Percentiles rank a stretch among this genome's conserved stretches.
Conservation (phyloP, 2,113 vertebrate species). For the Sphyrna mokarran region DNA sequence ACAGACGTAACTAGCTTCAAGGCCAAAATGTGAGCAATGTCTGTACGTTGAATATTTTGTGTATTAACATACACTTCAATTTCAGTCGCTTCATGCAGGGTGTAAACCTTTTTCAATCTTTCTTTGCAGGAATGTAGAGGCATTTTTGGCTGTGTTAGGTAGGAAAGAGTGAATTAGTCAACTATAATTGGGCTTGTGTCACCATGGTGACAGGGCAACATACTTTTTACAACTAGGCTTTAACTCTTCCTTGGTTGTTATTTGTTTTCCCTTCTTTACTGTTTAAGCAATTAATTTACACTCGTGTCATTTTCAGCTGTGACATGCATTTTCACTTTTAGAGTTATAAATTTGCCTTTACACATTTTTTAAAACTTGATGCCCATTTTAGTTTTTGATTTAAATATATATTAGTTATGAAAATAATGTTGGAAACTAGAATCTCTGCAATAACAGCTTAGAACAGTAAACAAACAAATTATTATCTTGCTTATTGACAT, state of each 20-base stretch:
- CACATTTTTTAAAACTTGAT: background rate
- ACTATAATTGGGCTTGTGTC: background rate
- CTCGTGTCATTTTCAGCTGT: background rate
- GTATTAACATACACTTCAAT: background rate
- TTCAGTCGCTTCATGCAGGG: background rate
- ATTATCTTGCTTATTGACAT: background rate
- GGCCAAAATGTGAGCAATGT: background rate
- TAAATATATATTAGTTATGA: background rate
- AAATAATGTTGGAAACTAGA: background rate
- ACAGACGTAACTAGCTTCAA: background rate
- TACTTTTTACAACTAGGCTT: background rate
- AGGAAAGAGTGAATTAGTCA: conserved; percentile 33
- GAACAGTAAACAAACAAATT: background rate
- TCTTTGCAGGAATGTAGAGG: background rate
- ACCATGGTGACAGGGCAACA: background rate
- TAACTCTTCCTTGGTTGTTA: conserved; percentile 13
- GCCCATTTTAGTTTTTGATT: background rate
- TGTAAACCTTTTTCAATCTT: background rate
- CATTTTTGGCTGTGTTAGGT: background rate
- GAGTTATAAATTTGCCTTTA: background rate
- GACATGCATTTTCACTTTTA: background rate
- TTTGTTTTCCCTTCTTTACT: background rate
- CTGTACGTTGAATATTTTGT: background rate
- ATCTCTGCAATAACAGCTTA: background rate
- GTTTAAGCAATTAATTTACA: background rate